Conservation (phyloP, 2,113 vertebrate species). For the Geothlypis trichas region DNA sequence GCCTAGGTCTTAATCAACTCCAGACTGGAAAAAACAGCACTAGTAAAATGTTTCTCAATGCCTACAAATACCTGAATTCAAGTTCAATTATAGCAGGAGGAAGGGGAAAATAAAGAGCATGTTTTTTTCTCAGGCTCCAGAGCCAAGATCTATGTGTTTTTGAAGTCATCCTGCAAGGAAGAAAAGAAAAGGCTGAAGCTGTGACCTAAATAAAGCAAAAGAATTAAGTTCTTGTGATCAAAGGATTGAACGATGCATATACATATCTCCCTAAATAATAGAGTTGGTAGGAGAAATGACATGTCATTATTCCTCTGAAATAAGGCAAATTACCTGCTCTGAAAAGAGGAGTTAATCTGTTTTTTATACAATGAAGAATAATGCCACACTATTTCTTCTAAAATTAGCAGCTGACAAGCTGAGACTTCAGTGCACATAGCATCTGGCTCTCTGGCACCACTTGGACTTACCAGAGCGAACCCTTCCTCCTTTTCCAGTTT, state of each 20-base stretch:
- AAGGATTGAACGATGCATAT: conserved; percentile 47
- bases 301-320: conserved; percentile 50
- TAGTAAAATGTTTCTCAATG: not conserved
- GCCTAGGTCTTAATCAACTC: not conserved
- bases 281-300: conserved; percentile 5
- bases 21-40: not conserved
- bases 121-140: not conserved
- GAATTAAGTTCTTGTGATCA: conserved; percentile 48
- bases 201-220: conserved; percentile 53
- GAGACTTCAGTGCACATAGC: not conserved
- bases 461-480: not conserved
- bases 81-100: not conserved
- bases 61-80: not conserved
- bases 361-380: conserved; percentile 46
- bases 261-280: conserved; percentile 47
- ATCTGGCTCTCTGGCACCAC: not conserved
- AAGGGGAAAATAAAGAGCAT: not conserved
- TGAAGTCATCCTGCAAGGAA: conserved; percentile 27
- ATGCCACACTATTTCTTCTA: conserved; percentile 43
- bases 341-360: conserved; percentile 45
- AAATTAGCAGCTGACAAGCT: conserved; percentile 48
- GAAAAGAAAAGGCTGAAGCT: conserved; percentile 33
- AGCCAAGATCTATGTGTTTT: conserved; percentile 23
- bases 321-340: conserved; percentile 33
- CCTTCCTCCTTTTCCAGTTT: not conserved